Base-by-base conservation (phyloP, 2,113 vertebrate species). In the Potamarius usumacintae region DNA sequence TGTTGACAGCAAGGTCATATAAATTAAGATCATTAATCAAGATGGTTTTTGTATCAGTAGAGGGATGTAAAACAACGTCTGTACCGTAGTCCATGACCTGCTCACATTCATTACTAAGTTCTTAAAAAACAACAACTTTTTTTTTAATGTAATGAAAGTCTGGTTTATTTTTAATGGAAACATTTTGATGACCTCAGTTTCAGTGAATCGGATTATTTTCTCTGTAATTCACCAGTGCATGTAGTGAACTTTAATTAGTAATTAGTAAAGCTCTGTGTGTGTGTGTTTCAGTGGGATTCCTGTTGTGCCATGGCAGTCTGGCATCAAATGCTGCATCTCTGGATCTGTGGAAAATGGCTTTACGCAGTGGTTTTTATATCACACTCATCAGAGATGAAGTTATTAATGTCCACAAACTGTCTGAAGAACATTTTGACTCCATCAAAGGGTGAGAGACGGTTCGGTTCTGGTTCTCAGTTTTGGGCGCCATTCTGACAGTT, bases 261-360 rank as follows among this genome's bases (percentile, higher is more conserved):
- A 74, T 83, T 52, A 65, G 63, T 63, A 12, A n/a, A 30, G 18
- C 5, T 42, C 42, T 84, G 60, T 65, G 27, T 60, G 72, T 69
- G 72, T 80, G 57, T 62, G 88, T 86, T 87, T 0, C 90, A 99
- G 97, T 99, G 65, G 97, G 97, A 5, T 99, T 98, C 95, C 93
- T 99, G 92, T 92, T 98, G 92, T 99, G 97, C 88, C 96, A 97
- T 58, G 95, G 91, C 90, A 97, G 96, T 63, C 94, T 98, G 89
- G 95, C 95, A 83, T 69, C 92, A 0, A 95, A 96, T 63, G 92
- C 88, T 30, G 90, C 91, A 8, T 97, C 96, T 55, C 96, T 94
- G 93, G 96, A 96, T 60, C 94, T 99, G 90, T 99, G 98, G 98
- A 96, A 97, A 89, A 92, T 94, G 93, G 96, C 94, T 22, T 95